phyloP scores from a whole-genome alignment of 2,113 vertebrate species.

The Tragelaphus scriptus region DNA sequence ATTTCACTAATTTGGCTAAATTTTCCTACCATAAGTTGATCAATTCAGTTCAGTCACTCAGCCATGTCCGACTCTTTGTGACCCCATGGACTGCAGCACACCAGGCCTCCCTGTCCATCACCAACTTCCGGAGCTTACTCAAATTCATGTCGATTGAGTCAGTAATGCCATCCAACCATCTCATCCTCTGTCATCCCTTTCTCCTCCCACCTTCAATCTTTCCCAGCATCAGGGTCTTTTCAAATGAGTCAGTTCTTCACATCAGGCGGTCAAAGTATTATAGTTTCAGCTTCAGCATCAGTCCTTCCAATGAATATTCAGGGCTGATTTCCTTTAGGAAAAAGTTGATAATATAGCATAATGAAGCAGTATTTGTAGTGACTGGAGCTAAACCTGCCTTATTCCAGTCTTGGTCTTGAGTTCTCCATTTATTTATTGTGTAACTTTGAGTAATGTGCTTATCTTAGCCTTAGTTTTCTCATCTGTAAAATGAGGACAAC shows the following conservation, averaged over 20 bases:
- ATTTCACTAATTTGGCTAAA: neutral
- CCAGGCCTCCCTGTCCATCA: neutral
- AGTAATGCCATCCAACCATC: neutral
- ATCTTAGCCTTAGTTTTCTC: neutral
- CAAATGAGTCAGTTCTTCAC: rapidly evolving
- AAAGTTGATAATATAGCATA: neutral
- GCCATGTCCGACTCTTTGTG: rapidly evolving
- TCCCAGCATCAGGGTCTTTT: neutral
- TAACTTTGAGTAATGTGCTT: neutral
- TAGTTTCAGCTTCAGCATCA: neutral
- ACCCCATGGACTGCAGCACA: neutral
- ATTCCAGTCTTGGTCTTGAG: neutral
- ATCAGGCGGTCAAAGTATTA: neutral
- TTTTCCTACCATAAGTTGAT: neutral
- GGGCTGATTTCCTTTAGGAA: neutral
- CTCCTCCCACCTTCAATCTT: neutral
- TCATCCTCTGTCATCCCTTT: neutral
- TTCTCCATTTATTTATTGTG: neutral
- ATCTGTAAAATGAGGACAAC: neutral
- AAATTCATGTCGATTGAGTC: neutral
- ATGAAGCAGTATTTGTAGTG: neutral
- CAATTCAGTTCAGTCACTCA: neutral
- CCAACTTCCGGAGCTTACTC: neutral
- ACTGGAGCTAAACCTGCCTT: neutral
- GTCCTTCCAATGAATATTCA: neutral